Evolutionary conservation across 2,113 vertebrate genomes (phyloP).

Genomic region (Elaphurus davidianus): DNA sequence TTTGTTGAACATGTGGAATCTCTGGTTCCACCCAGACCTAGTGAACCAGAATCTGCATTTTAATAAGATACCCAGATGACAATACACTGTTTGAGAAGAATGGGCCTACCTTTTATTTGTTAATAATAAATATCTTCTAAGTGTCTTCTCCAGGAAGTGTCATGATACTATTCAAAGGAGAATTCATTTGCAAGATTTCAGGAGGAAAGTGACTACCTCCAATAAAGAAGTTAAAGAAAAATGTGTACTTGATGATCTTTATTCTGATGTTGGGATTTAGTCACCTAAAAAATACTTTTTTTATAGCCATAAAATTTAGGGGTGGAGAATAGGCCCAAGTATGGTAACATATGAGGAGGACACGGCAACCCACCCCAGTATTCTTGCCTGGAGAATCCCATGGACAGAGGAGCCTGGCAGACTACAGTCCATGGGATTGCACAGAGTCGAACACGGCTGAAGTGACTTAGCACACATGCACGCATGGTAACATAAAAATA

Average conservation of each 20-base stretch:
- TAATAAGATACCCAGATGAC: background rate
- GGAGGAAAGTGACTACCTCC: background rate
- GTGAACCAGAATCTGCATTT: background rate
- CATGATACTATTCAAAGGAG: background rate
- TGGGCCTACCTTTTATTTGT: background rate
- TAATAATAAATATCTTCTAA: background rate
- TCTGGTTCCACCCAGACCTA: background rate
- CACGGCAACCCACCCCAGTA: background rate
- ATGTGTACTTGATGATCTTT: background rate
- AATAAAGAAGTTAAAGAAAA: background rate
- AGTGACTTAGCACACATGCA: background rate
- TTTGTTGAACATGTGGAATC: background rate
- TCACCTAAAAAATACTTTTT: background rate
- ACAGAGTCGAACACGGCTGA: background rate
- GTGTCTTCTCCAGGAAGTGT: background rate
- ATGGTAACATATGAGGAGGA: background rate
- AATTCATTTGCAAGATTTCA: background rate
- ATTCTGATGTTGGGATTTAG: background rate
- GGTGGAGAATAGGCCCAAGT: background rate
- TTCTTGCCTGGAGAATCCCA: background rate
- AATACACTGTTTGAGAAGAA: background rate
- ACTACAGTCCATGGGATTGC: background rate
- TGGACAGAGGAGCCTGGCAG: background rate
- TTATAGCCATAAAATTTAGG: background rate
- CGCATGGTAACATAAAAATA: background rate